Evolutionary conservation across 2,113 vertebrate genomes (phyloP), one percentile per base, ranked within the genome.

Genomic region (Malurus alboscapulatus): DNA sequence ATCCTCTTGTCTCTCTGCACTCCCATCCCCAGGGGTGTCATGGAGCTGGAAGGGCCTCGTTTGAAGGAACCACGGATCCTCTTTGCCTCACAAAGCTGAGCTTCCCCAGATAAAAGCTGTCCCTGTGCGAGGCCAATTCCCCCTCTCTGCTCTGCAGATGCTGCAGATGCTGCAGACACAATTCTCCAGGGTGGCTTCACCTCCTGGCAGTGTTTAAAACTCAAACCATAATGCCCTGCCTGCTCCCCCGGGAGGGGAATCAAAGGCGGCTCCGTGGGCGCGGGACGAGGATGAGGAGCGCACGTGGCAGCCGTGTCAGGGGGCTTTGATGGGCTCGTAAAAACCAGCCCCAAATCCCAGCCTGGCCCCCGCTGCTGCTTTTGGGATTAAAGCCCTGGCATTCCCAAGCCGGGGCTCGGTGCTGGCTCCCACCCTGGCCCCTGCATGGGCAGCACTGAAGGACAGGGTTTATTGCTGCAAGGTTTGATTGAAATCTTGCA

Each of bases 401-500:
- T 62, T 69, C 50, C 55, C 27, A 6, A 69, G 1, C n/a, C 3
- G 53, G 45, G 88, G 17, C 10, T 21, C 42, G 51, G 24, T 6
- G 55, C 78, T 48, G 77, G 65, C 24, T n/a, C 7, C 26, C 1
- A 0, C 18, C 59, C 69, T 6, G 0, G 53, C 55, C 55, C 65
- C 69, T 11, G 57, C 75, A 21, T 26, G 93, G 81, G 22, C 67
- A 51, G 93, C 76, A 12, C 65, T 21, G 45, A 63, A 59, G 73
- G 63, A 73, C 73, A 72, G 8, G 1, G 86, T 79, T 90, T 42
- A 59, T 74, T 84, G 87, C 67, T 12, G 55, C 9, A 22, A 88
- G 80, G 10, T 61, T 91, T 45, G 84, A 91, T 93, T 76, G 87
- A 96, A 95, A 72, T 89, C 94, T 91, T 82, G 74, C 74, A 82